These are phyloP conservation scores for Epinotia demarniana DNA, from an alignment of 2,888 invertebrate species.

Conservation along the genomic window DNA sequence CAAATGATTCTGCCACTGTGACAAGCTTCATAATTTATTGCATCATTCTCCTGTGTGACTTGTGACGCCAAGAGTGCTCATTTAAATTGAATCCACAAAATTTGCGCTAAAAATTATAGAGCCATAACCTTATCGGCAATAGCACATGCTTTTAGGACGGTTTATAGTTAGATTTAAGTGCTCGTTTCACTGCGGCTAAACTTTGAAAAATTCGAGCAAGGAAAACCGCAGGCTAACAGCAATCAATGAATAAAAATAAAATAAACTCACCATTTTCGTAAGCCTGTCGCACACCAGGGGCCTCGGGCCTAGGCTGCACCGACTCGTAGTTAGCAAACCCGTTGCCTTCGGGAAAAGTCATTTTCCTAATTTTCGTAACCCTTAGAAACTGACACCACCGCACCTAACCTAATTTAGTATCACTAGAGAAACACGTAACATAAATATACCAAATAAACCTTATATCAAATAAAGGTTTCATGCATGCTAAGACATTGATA, in stretches of 20 bases:
- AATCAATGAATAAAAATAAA: neutral
- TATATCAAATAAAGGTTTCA: neutral
- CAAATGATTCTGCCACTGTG: too few relatives aligned
- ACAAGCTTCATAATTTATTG: too few relatives aligned
- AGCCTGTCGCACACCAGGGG: slow-evolving; percentile 64
- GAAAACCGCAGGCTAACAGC: slow-evolving; percentile 6
- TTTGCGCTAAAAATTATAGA: neutral
- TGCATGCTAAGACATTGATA: neutral
- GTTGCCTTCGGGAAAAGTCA: slow-evolving; percentile 71
- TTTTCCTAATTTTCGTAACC: slow-evolving; percentile 52
- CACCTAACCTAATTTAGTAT: slow-evolving; percentile 61
- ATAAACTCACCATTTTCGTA: slow-evolving; percentile 68
- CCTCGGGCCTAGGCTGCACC: slow-evolving; percentile 54
- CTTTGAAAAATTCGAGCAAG: neutral
- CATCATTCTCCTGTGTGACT: too few relatives aligned
- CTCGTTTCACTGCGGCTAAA: slow-evolving; percentile 4
- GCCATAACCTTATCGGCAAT: neutral
- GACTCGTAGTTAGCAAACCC: slow-evolving; percentile 58
- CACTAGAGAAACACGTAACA: slow-evolving; percentile 24
- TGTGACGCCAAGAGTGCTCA: too few relatives aligned
- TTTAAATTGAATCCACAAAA: neutral
- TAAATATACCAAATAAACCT: slow-evolving; percentile 34
- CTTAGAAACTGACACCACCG: slow-evolving; percentile 50
- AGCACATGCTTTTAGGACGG: neutral
- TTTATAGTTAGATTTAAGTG: neutral